Evolutionary conservation across 2,113 vertebrate species (phyloP), one percentile per base, ranked within the genome.

Genomic region (Salvelinus fontinalis): DNA sequence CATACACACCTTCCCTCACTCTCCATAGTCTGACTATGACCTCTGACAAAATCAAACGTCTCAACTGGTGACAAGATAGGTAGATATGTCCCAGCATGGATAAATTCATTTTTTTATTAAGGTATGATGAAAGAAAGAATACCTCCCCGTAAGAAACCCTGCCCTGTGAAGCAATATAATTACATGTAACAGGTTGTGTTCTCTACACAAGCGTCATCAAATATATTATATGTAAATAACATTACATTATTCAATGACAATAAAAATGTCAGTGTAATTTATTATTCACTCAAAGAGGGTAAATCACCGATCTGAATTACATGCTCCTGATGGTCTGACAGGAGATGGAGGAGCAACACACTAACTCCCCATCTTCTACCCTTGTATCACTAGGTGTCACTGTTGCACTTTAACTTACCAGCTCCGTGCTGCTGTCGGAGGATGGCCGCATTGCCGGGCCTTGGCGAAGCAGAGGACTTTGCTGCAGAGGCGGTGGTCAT

Each of bases 401-500:
- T 92, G 87, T 87, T 44, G 71, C 49, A 81, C 85, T 82, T 70
- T 24, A 44, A 89, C 95, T 93, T 91, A 97, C 96, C 95, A 34
- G 94, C 94, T 77, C 92, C 91, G 6, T 94, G 94, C 81, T 94
- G 93, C 90, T 95, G 95, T 76, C 93, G 90, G 81, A 95, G 94
- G 81, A 96, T 92, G 82, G 91, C 91, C 3, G 92, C 90, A 39
- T 92, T 93, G 24, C 93, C 92, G 0, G 92, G 91, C 16, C 91
- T 92, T 1, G 92, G 92, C 0, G 95, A 93, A 12, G 94, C 95
- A 0, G 95, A 94, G 0, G 95, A 94, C 73, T 93, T 92, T 3
- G 92, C 94, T 80, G 81, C 82, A 64, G 90, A 79, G 24, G 89
- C 79, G 14, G 85, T 85, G 5, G 89, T 87, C 1, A 88, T 88